Percentiles rank a stretch among this genome's conserved stretches.
Evolutionary conservation across 2,888 invertebrate genomes (phyloP).

Genomic region (Dryococelus australis): DNA sequence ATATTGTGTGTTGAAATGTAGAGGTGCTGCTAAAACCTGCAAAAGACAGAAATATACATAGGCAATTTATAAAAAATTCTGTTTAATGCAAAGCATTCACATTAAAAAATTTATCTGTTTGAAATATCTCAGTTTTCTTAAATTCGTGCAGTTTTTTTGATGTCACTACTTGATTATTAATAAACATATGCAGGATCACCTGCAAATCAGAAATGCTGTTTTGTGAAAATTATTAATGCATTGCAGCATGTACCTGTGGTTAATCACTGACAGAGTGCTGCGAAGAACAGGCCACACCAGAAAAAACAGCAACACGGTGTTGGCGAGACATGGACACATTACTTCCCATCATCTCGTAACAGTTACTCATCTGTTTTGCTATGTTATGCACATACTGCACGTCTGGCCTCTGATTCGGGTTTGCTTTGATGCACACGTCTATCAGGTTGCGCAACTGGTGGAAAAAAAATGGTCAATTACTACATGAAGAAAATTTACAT

Average conservation of each 20-base stretch:
- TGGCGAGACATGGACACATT: constrained; percentile 39
- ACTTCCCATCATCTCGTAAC: constrained; percentile 36
- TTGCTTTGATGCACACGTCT: constrained; percentile 61
- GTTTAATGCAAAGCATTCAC: no score
- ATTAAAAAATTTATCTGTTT: no score
- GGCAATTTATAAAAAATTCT: no score
- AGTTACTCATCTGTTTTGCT: constrained; percentile 57
- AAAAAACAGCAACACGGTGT: constrained; percentile 23
- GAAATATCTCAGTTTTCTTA: no score
- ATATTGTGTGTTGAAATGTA: not conserved
- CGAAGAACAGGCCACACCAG: not conserved
- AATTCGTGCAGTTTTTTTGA: no score
- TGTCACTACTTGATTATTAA: no score
- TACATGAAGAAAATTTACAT: no score
- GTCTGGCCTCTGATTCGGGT: constrained; percentile 62
- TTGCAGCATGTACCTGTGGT: no score
- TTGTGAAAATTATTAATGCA: no score
- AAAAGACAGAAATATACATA: not conserved
- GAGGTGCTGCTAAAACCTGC: not conserved
- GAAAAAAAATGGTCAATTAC: constrained; percentile 35
- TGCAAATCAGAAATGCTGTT: no score
- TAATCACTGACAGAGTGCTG: constrained; percentile 20
- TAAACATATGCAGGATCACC: no score
- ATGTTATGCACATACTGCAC: constrained; percentile 59
- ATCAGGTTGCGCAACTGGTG: constrained; percentile 57